Base-by-base conservation (phyloP, 2,797 vertebrate species). In the Orestias chungarensis region DNA sequence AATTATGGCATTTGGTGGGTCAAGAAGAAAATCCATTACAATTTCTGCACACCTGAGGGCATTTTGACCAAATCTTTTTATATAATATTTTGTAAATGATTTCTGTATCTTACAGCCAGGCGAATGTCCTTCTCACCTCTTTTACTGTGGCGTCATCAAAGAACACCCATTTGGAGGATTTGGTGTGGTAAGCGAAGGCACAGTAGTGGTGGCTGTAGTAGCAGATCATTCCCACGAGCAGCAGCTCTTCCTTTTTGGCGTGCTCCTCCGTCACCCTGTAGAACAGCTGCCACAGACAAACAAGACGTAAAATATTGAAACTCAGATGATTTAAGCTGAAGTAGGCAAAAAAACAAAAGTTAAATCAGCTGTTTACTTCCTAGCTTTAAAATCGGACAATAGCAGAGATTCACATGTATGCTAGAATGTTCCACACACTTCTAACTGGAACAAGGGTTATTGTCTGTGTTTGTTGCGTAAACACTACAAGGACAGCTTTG, bases 131-230 rank as follows among this genome's bases (percentile, higher is more conserved):
- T 25, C 88, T 92, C 86, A 98, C 98, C 96, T 99, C 98, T 92
- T 99, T 99, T 18, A 99, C 98, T n/a, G 95, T 97, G 70, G 98
- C 98, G 35, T 99, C 98, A 78, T 99, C 98, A 84, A 99, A 99
- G 81, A 99, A 96, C 73, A 99, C 94, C 98, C 98, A 99, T 80
- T 97, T 97, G 91, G 96, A 95, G 69, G 95, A 97, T 92, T 97
- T 98, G 69, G 96, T 98, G 87, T 99, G 98, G 87, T 96, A 97
- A 76, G 97, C 94, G 78, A 99, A 99, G 95, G 98, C 95, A 94
- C 97, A 99, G 80, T 99, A 99, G 90, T 99, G 98, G 82, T 92
- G 93, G 89, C 96, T 99, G 73, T 95, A 94, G 85, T 97, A 99
- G 91, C 98, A 99, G 93, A 99, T 98, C 96, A 99, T 95, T 68